A percentile compares a stretch with the other conserved stretches of the same genome.
phyloP scores from a whole-genome alignment of 2,113 vertebrate genomes.

The Neoarius graeffei region DNA sequence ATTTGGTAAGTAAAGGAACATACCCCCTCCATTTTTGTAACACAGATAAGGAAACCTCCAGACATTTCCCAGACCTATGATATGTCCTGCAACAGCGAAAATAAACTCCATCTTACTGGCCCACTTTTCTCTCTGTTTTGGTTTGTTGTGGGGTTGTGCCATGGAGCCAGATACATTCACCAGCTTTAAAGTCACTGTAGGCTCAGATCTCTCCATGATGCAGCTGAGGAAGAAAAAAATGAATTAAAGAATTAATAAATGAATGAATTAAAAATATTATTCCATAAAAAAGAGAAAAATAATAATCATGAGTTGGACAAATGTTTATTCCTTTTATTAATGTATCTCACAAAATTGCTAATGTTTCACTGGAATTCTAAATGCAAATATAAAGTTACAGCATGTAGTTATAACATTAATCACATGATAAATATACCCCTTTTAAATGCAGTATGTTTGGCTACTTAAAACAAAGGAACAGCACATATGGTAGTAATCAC shows the following conservation, averaged over 20 bases:
- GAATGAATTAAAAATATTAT: neutral
- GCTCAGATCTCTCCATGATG: slow-evolving; percentile 50
- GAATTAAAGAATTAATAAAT: neutral
- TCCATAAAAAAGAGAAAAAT: neutral
- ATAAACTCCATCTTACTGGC: slow-evolving; percentile 70
- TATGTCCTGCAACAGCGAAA: slow-evolving; percentile 71
- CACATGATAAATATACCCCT: neutral
- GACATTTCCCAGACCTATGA: slow-evolving; percentile 75
- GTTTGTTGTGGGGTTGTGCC: slow-evolving; percentile 44
- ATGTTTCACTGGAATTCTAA: neutral
- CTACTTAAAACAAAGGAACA: neutral
- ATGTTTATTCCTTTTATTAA: neutral
- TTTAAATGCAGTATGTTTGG: neutral
- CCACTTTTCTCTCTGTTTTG: slow-evolving; percentile 68
- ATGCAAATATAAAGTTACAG: neutral
- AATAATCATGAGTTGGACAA: neutral
- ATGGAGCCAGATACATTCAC: slow-evolving; percentile 20
- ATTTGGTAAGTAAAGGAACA: slow-evolving; percentile 21
- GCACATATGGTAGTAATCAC: neutral
- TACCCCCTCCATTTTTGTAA: slow-evolving; percentile 79
- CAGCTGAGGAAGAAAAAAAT: slow-evolving; percentile 11
- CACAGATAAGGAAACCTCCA: slow-evolving; percentile 80
- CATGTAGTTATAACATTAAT: neutral
- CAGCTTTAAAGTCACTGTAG: slow-evolving; percentile 44
- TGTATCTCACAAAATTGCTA: neutral